Percentiles rank a stretch among this genome's conserved stretches.
Conservation (phyloP, 2,888 invertebrate species). For the Aporophyla nigra region DNA sequence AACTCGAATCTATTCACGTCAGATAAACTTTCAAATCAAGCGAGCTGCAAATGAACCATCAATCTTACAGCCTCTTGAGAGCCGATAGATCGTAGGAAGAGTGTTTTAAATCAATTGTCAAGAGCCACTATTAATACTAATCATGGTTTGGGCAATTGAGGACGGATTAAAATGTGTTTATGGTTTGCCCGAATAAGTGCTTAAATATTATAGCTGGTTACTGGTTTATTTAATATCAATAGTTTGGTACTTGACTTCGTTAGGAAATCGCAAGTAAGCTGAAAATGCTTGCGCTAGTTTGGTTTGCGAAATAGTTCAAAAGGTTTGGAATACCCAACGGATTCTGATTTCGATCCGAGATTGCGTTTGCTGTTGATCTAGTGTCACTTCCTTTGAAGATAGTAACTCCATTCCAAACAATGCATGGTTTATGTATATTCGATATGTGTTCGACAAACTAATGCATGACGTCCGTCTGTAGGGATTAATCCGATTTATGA, state of each 20-base stretch:
- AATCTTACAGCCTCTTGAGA: conserved; percentile 66
- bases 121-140: conserved; percentile 52
- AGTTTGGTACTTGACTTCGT: background rate
- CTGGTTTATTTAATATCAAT: background rate
- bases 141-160: conserved; percentile 21
- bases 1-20: conserved; percentile 72
- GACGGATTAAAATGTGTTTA: conserved; percentile 18
- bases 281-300: background rate
- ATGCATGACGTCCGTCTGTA: conserved; percentile 59
- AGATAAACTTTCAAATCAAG: conserved; percentile 67
- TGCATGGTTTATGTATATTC: conserved; percentile 34
- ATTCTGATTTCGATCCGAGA: conserved; percentile 19
- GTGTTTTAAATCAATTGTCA: conserved; percentile 66
- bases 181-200: conserved; percentile 5
- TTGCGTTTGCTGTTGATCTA: conserved; percentile 16
- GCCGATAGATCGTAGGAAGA: conserved; percentile 54
- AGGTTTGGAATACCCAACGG: background rate
- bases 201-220: conserved; percentile 16
- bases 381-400: conserved; percentile 48
- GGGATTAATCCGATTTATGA: conserved; percentile 68
- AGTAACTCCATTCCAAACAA: conserved; percentile 29
- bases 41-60: conserved; percentile 67
- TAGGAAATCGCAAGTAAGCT: background rate
- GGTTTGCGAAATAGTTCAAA: conserved; percentile 23
- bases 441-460: conserved; percentile 43